These are phyloP conservation scores for Patella depressa DNA, from an alignment of 2,888 invertebrate species.

Conservation along the genomic window DNA sequence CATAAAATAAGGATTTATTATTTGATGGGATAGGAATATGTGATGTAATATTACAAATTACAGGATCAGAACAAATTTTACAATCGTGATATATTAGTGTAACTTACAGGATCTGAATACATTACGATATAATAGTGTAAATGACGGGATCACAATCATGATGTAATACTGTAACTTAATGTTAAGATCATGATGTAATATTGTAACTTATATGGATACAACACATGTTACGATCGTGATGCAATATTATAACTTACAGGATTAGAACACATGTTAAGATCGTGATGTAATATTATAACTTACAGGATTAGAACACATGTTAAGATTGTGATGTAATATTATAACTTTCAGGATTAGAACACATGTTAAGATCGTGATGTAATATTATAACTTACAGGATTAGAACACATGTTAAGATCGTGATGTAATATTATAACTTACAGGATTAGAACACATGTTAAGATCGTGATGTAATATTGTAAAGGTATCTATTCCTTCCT, in stretches of 20 bases:
- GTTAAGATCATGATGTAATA: constrained; percentile 82
- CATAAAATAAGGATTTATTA: no score
- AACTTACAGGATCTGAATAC: constrained; percentile 68
- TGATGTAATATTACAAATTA: constrained; percentile 60
- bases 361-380: no score
- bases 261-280: no score
- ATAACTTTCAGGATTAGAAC: constrained; percentile 75
- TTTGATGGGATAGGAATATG: no score
- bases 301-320: constrained; percentile 96
- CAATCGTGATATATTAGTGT: constrained; percentile 98
- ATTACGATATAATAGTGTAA: constrained; percentile 3
- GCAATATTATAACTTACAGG: constrained; percentile 82
- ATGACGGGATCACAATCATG: constrained; percentile 86
- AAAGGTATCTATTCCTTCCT: constrained; percentile 95
- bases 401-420: constrained; percentile 90
- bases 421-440: constrained; percentile 89
- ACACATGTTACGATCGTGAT: constrained; percentile 98
- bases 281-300: constrained; percentile 31
- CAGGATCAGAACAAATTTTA: constrained; percentile 95
- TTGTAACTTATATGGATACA: constrained; percentile 64
- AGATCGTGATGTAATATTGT: constrained; percentile 98
- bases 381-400: constrained; percentile 78
- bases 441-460: constrained; percentile 97
- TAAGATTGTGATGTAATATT: constrained; percentile 97
- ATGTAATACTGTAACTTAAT: constrained; percentile 72